phyloP scores from a whole-genome alignment of 37 sponge, comb jelly and placozoan species.

The Mnemiopsis leidyi region DNA sequence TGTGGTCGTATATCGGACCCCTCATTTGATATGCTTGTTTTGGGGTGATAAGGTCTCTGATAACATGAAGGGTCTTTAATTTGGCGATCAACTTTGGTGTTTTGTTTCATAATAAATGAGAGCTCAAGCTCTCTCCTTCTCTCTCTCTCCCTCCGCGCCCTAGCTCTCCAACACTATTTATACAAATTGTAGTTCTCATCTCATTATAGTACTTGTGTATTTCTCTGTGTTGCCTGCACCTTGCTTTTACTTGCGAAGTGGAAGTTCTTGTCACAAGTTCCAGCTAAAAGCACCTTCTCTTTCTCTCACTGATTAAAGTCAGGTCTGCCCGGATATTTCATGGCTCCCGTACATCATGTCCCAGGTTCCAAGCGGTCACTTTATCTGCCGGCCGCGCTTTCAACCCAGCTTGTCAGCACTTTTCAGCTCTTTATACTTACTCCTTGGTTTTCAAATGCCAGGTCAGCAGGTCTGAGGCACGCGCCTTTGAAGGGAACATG shows the following conservation, averaged over 20 bases:
- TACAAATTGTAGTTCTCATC: background rate
- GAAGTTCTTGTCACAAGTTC: background rate
- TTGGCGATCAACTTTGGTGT: background rate
- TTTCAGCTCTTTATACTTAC: background rate
- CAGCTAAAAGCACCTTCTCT: background rate
- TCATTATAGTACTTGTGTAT: background rate
- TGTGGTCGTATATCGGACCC: background rate
- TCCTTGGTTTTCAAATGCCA: background rate
- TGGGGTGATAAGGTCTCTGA: background rate
- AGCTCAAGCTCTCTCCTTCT: background rate
- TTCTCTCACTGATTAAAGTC: background rate
- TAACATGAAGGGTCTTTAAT: background rate
- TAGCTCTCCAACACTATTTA: constrained; percentile 1
- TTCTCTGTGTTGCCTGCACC: background rate
- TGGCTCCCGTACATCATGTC: background rate
- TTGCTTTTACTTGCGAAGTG: background rate
- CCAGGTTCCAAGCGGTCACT: background rate
- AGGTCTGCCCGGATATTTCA: background rate
- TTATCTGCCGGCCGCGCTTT: background rate
- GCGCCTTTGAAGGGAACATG: background rate
- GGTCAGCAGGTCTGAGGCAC: background rate
- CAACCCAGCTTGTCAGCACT: background rate
- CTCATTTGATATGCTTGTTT: background rate
- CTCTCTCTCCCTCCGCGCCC: background rate
- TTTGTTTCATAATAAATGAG: background rate